Evolutionary conservation across 2,888 invertebrate genomes (phyloP).

Genomic region (Germaria angustata): DNA sequence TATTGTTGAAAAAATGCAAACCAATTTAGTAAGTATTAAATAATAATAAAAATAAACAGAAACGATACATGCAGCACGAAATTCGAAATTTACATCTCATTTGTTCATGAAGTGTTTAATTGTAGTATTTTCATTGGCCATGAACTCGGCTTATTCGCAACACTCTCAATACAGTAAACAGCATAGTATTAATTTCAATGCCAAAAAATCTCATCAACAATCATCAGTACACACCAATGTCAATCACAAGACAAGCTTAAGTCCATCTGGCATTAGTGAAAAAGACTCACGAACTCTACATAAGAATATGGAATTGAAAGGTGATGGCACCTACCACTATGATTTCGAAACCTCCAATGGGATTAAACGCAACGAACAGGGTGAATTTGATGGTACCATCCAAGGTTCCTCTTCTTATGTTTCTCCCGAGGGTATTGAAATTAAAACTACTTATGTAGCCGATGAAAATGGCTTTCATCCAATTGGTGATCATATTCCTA

Average conservation of each 20-base stretch:
- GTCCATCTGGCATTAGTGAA: conserved; percentile 52
- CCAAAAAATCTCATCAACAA: conserved; percentile 18
- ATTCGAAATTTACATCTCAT: background rate
- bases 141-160: conserved; percentile 47
- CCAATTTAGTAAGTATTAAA: conserved; percentile 49
- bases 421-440: conserved; percentile 74
- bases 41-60: background rate
- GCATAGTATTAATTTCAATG: conserved; percentile 5
- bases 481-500: conserved; percentile 74
- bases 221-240: conserved; percentile 15
- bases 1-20: conserved; percentile 43
- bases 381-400: conserved; percentile 71
- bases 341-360: conserved; percentile 75
- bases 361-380: conserved; percentile 71
- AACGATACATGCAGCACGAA: background rate
- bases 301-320: conserved; percentile 70
- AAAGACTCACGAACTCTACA: conserved; percentile 71
- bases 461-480: conserved; percentile 76
- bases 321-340: conserved; percentile 74
- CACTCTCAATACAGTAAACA: conserved; percentile 19
- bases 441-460: conserved; percentile 73
- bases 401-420: conserved; percentile 73
- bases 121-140: conserved; percentile 53
- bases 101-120: conserved; percentile 47
- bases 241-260: conserved; percentile 2